Base-by-base conservation (phyloP, 2,888 invertebrate species). In the Amiota minor region DNA sequence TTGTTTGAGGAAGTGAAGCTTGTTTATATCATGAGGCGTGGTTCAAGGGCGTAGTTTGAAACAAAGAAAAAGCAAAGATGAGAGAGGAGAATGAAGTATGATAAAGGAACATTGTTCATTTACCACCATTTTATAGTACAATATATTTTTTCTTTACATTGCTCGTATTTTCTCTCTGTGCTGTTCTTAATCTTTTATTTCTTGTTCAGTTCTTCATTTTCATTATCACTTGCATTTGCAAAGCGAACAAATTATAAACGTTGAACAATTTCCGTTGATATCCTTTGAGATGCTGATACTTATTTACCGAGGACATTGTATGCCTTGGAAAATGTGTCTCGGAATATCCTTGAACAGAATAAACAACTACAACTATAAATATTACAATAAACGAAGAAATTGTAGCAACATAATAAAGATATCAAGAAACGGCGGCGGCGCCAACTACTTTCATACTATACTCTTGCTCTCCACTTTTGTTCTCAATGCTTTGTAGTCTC, bases 281-380 rank as follows among this genome's bases (percentile, higher is more conserved):
- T 46, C 65, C 65, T 65, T 65, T 65, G 65, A 65, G 65, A 65
- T 68, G 53, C 53, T 68, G 65, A 65, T 68, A 47, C 67, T 68
- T 68, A 68, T 68, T 68, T 68, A 53, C 53, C n/a, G 35, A 68
- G 67, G 67, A 68, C 67, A 20, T 20, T 35, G 35, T 35, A 35
- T 35, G 35, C 35, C 35, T 35, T 35, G 35, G 35, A 6, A 35
- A 35, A 35, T 35, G 35, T 35, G 2, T 35, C 35, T 6, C 6
- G 35, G 2, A 6, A 35, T 35, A 35, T 35, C 35, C 35, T 35
- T 35, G 35, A 35, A 35, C 35, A 35, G 35, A 35, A 35, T 35
- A 6, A 35, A 35, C 35, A 35, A 35, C 6, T 6, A 35, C 35
- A 35, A 35, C 35, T 35, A 35, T 35, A 35, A 35, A 35, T 35